These are phyloP conservation scores for Trematomus bernacchii DNA, from an alignment of 2,797 vertebrate genomes.

Conservation along the genomic window DNA sequence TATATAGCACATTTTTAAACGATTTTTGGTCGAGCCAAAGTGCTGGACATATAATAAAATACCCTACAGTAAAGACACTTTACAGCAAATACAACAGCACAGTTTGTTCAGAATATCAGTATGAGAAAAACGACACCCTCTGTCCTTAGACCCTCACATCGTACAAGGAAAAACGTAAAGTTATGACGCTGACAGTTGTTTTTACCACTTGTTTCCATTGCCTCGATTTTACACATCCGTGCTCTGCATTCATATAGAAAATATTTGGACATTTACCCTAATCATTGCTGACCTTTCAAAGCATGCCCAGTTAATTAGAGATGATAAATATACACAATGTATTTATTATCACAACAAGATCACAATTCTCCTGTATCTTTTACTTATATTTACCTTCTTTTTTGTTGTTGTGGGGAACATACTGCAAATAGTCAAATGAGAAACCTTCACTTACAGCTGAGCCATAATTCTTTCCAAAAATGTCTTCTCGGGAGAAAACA, in stretches of 20 bases:
- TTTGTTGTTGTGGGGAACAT: background rate
- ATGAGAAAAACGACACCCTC: too few species aligned
- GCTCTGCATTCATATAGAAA: background rate
- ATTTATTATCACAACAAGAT: too few species aligned
- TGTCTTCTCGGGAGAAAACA: background rate
- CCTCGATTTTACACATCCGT: background rate
- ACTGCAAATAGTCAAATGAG: background rate
- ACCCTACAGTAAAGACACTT: too few species aligned
- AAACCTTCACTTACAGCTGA: background rate
- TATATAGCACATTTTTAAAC: too few species aligned
- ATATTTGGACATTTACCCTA: background rate
- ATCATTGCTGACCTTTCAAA: background rate
- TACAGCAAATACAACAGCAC: too few species aligned
- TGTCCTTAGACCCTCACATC: too few species aligned
- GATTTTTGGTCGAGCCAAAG: too few species aligned
- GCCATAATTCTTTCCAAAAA: background rate
- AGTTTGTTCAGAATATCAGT: too few species aligned
- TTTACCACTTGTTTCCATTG: background rate
- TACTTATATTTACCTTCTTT: too few species aligned
- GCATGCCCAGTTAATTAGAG: background rate
- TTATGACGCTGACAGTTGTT: background rate
- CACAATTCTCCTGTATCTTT: too few species aligned
- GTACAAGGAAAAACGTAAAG: too few species aligned
- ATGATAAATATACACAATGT: background rate
- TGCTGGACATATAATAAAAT: too few species aligned